phyloP scores from a whole-genome alignment of 2,113 vertebrate species.

The Epinephelus fuscoguttatus region DNA sequence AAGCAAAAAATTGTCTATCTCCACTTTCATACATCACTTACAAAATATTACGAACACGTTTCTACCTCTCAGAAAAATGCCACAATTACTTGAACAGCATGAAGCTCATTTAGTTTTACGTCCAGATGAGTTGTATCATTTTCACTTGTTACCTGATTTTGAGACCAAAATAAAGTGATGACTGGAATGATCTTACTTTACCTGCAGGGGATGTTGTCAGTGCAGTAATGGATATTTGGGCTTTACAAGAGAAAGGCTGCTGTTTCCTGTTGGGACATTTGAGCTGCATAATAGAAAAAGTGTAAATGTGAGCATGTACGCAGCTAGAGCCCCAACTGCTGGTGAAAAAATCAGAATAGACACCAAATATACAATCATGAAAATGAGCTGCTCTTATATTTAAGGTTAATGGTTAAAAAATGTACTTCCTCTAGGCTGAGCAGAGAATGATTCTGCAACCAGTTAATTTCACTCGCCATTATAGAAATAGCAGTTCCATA shows the following conservation, averaged over 20 bases:
- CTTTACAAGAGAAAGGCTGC: not conserved
- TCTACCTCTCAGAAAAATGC: not conserved
- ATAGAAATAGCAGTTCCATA: constrained; percentile 48
- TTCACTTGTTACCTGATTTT: not conserved
- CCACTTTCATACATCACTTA: not conserved
- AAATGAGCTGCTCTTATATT: constrained; percentile 11
- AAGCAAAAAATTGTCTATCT: too few relatives aligned
- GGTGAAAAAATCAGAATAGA: not conserved
- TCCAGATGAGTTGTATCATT: not conserved
- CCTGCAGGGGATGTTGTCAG: not conserved
- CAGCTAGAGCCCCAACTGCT: too few relatives aligned
- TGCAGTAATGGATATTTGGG: constrained; percentile 10
- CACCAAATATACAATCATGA: not conserved
- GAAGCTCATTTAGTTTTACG: not conserved
- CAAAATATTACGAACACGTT: not conserved
- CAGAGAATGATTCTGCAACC: constrained; percentile 32
- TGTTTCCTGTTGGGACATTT: not conserved
- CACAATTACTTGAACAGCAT: not conserved
- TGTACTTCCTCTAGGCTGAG: constrained; percentile 12
- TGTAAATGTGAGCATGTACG: not conserved
- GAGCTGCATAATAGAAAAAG: not conserved
- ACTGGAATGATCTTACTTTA: not conserved
- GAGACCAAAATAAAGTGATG: constrained; percentile 9
- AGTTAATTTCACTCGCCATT: constrained; percentile 52
- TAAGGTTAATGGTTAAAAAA: constrained; percentile 22